Conservation (phyloP, 1,140 invertebrate genomes). For the Samia ricini region DNA sequence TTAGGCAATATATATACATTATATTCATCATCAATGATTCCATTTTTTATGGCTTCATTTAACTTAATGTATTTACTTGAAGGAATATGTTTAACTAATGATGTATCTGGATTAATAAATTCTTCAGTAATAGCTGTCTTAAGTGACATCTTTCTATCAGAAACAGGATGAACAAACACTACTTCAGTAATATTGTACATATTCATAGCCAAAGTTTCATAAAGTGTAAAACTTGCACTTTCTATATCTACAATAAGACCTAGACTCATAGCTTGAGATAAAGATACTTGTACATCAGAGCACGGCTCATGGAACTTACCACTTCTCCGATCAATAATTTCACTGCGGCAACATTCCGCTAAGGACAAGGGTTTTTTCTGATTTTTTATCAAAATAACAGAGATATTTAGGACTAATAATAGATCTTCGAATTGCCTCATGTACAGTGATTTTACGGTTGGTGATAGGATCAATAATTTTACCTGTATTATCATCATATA, state of each 20-base stretch:
- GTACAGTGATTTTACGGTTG: slow-evolving; percentile 86
- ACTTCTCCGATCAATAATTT: slow-evolving; percentile 89
- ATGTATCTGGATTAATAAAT: slow-evolving; percentile 88
- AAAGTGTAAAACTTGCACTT: slow-evolving; percentile 87
- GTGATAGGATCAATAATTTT: slow-evolving; percentile 89
- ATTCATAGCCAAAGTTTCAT: slow-evolving; percentile 90
- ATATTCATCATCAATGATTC: slow-evolving; percentile 85
- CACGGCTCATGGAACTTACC: slow-evolving; percentile 88
- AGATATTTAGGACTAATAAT: slow-evolving; percentile 88
- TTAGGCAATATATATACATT: slow-evolving; percentile 84
- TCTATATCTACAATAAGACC: slow-evolving; percentile 92
- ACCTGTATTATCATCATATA: slow-evolving; percentile 89
- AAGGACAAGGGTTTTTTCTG: slow-evolving; percentile 84
- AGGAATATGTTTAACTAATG: slow-evolving; percentile 86
- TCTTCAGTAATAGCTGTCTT: slow-evolving; percentile 87
- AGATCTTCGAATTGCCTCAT: slow-evolving; percentile 89
- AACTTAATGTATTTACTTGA: slow-evolving; percentile 85
- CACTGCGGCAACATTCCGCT: slow-evolving; percentile 87
- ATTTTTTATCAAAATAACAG: slow-evolving; percentile 88
- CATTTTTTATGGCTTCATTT: slow-evolving; percentile 85
- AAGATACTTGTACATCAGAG: slow-evolving; percentile 81
- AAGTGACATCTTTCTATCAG: slow-evolving; percentile 86
- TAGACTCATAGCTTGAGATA: slow-evolving; percentile 85
- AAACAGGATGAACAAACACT: slow-evolving; percentile 89
- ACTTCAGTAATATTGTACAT: slow-evolving; percentile 86